Base-by-base conservation (phyloP, 1,140 invertebrate species). In the Leptonema lineaticorne region DNA sequence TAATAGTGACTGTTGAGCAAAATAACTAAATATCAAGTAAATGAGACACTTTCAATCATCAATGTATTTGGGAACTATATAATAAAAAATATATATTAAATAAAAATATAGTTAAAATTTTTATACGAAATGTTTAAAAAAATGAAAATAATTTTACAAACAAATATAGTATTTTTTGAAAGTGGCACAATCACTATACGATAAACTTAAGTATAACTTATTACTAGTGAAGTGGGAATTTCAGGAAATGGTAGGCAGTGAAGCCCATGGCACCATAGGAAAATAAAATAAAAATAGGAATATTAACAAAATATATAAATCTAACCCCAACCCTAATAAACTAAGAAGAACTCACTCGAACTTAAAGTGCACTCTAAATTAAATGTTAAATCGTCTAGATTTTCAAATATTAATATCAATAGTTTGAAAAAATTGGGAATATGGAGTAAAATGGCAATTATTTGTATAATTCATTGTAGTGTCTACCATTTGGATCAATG, bases 401-500 rank as follows among this genome's bases (percentile, higher is more conserved):
- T n/a, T 53, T 14, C 37, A 11, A 41, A 41, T 41, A 14, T 11
- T 41, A 33, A 16, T 41, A 9, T 20, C 48, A 4, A 24, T 53
- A 53, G 5, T 53, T 53, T 53, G 9, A 7, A 53, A 24, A 3
- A 20, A 53, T 53, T 6, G n/a, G n/a, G n/a, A n/a, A n/a, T n/a
- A n/a, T n/a, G n/a, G n/a, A n/a, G n/a, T n/a, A n/a, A n/a, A 41
- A 62, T 63, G 48, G 70, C 63, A 56, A 70, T 68, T 63, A 56
- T 65, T 62, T 69, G 26, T 56, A 22, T 67, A 65, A 53, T 74
- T 71, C 57, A 63, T n/a, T n/a, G n/a, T n/a, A 68, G 41, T 18
- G 81, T 53, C 79, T 89, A 90, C 89, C 89, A 77, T 89, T 86
- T 70, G 80, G 78, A 80, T 88, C 86, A 74, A 84, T 78, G 77